Percentiles rank a stretch among this genome's conserved stretches.
These are phyloP conservation scores for Lochmaea capreae DNA, from an alignment of 2,888 invertebrate species.

Conservation along the genomic window DNA sequence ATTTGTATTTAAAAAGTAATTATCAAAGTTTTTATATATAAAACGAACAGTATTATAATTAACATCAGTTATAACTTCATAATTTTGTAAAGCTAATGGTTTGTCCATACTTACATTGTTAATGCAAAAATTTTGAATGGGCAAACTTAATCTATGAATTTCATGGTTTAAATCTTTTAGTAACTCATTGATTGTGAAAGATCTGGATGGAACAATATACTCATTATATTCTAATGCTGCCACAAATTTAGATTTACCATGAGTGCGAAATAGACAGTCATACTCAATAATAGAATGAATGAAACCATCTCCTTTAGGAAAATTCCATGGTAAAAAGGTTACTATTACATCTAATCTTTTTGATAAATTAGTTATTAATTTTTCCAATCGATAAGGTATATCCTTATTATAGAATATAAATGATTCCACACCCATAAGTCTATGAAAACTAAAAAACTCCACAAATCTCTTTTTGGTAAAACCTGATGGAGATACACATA, in stretches of 20 bases:
- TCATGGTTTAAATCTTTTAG: constrained; percentile 68
- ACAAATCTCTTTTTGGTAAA: constrained; percentile 71
- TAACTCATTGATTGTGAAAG: constrained; percentile 69
- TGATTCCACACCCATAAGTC: constrained; percentile 74
- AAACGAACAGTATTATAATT: constrained; percentile 54
- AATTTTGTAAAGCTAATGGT: constrained; percentile 61
- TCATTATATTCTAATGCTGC: constrained; percentile 74
- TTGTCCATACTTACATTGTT: constrained; percentile 52
- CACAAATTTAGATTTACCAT: constrained; percentile 67
- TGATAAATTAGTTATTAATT: constrained; percentile 63
- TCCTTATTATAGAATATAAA: constrained; percentile 75
- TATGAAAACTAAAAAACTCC: constrained; percentile 76
- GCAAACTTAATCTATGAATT: constrained; percentile 54
- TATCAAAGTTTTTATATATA: constrained; percentile 54
- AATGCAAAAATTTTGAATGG: constrained; percentile 61
- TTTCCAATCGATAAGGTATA: constrained; percentile 65
- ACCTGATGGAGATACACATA: constrained; percentile 74
- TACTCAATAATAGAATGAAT: constrained; percentile 69
- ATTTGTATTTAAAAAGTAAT: constrained; percentile 51
- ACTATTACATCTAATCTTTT: constrained; percentile 63
- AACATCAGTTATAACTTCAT: constrained; percentile 56
- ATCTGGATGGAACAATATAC: constrained; percentile 72
- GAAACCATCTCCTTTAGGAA: constrained; percentile 69
- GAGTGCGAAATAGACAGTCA: constrained; percentile 75
- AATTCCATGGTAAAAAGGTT: constrained; percentile 75